phyloP scores from a whole-genome alignment of 2,113 vertebrate genomes.

The Stictonetta naevosa region DNA sequence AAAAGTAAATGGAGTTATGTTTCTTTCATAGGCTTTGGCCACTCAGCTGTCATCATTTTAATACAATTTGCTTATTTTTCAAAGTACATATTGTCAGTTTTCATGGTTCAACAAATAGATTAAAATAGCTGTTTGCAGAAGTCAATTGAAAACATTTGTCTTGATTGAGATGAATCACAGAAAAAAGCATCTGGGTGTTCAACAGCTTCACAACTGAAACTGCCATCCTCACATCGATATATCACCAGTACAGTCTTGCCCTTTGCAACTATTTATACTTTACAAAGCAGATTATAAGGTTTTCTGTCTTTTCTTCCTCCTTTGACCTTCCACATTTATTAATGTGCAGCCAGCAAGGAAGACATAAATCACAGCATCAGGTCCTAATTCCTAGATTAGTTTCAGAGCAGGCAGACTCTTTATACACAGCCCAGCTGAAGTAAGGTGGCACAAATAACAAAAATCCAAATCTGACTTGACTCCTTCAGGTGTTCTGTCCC shows the following conservation, averaged over 20 bases:
- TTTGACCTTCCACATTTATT: neutral
- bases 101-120: neutral
- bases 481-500: neutral
- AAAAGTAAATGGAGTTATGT: neutral
- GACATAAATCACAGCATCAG: neutral
- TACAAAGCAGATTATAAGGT: neutral
- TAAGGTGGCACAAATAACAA: neutral
- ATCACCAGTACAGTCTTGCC: neutral
- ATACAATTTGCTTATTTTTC: neutral
- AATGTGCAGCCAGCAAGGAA: neutral
- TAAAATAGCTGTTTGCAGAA: conserved; percentile 3
- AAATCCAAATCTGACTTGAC: neutral
- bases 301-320: neutral
- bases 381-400: neutral
- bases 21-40: neutral
- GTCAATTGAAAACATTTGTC: neutral
- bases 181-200: neutral
- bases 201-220: neutral
- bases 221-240: neutral
- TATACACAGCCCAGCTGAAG: neutral
- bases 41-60: neutral
- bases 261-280: neutral
- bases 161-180: neutral
- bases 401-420: neutral
- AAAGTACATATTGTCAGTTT: neutral